Base-by-base conservation (phyloP, 2,797 vertebrate genomes). In the Nyctibius grandis region DNA sequence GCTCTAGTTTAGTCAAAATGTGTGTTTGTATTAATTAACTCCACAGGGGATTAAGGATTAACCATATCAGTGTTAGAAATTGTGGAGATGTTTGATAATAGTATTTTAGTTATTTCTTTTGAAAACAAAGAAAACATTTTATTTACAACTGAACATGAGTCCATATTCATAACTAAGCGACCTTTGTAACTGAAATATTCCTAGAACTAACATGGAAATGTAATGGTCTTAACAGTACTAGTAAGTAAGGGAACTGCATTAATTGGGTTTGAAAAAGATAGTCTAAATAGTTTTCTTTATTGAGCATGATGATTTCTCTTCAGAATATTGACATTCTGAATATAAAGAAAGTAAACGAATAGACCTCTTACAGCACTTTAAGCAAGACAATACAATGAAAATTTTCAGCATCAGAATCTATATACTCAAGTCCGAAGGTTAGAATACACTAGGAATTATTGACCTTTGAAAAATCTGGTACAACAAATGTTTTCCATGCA, bases 401-500 rank as follows among this genome's bases (percentile, higher is more conserved):
- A 74, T 64, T 91, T 94, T 93, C 76, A 88, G 11, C 15, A 80
- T 82, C 51, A 63, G 38, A 91, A 60, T 85, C 64, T 63, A 67
- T 84, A 77, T 17, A 77, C 17, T 72, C 42, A 89, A 31, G 22
- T 95, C 75, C 80, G 69, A 84, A 86, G 60, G 57, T 64, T 9
- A 88, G 36, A 89, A 94, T 93, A 84, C 47, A 61, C 11, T 77
- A 36, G 34, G 50, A 94, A 60, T 89, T 88, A 92, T 10, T 89
- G 78, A 95, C 87, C 88, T 93, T 93, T 86, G 67, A 91, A 80
- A 94, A 92, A 90, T 94, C 28, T 93, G 75, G 95, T 88, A 80
- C 42, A 88, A 63, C 36, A 79, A 96, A 84, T 86, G 28, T 90
- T 95, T 96, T 94, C 65, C 48, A 85, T 72, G 73, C 53, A 86